Percentiles rank a stretch among this genome's conserved stretches.
phyloP scores from a whole-genome alignment of 2,113 vertebrate species.

The Rafetus swinhoei region DNA sequence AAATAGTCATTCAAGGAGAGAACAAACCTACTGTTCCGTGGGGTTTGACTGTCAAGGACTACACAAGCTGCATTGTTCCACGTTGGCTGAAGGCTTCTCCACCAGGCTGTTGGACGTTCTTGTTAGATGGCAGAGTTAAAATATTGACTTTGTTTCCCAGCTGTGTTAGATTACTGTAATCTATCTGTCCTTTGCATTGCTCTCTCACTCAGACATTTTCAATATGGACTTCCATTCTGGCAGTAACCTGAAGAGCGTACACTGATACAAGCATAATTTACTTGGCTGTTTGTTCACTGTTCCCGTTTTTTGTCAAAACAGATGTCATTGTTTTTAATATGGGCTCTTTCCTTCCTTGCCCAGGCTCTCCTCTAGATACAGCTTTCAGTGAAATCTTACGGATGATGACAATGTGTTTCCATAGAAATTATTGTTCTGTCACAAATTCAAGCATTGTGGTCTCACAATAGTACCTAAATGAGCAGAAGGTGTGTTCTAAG shows the following conservation, averaged over 20 bases:
- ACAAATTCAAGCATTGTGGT: conserved; percentile 44
- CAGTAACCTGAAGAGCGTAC: conserved; percentile 2
- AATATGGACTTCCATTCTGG: not conserved
- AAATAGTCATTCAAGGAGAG: conserved; percentile 10
- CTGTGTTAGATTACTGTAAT: not conserved
- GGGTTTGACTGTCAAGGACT: not conserved
- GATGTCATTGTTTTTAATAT: not conserved
- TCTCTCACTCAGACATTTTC: not conserved
- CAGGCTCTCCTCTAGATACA: conserved; percentile 22
- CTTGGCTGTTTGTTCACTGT: not conserved
- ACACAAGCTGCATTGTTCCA: not conserved
- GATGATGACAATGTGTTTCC: not conserved
- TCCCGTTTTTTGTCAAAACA: not conserved
- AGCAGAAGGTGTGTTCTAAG: conserved; percentile 49
- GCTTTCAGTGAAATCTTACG: conserved; percentile 28
- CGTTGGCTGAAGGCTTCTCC: conserved; percentile 22
- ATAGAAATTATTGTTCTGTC: not conserved
- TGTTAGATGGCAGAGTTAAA: conserved; percentile 17
- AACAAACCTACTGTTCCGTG: conserved; percentile 15
- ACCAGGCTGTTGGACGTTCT: conserved; percentile 21
- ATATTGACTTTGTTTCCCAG: conserved; percentile 1
- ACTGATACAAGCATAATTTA: not conserved
- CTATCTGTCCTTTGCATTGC: not conserved
- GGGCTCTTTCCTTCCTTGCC: conserved; percentile 11
- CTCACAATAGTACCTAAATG: conserved; percentile 23